phyloP scores from a whole-genome alignment of 2,113 vertebrate species.

The Platysternon megacephalum region DNA sequence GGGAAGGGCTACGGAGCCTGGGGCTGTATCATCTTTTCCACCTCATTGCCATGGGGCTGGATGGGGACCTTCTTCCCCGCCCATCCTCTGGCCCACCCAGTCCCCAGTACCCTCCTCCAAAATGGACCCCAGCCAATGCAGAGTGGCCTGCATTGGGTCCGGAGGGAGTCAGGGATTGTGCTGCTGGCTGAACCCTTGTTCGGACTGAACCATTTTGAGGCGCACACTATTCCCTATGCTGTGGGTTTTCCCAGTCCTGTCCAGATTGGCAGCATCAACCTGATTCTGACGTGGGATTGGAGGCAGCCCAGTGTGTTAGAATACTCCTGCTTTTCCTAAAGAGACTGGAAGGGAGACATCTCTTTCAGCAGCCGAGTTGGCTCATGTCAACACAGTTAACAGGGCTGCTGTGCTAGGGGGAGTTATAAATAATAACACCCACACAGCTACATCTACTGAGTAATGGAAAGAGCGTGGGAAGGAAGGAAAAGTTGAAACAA shows the following conservation, averaged over 20 bases:
- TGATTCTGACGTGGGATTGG: not conserved
- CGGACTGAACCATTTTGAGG: not conserved
- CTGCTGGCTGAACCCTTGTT: not conserved
- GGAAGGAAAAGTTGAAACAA: not conserved
- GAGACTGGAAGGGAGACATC: not conserved
- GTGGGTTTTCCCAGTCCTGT: not conserved
- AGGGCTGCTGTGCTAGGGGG: not conserved
- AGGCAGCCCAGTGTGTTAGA: not conserved
- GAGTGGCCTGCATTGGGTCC: accelerated
- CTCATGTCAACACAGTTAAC: not conserved
- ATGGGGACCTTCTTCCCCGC: not conserved
- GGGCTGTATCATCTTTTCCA: not conserved
- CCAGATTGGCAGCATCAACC: accelerated
- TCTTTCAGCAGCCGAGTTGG: not conserved
- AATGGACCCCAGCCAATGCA: too few species aligned
- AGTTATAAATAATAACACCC: not conserved
- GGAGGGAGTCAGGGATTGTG: not conserved
- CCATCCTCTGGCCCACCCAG: not conserved
- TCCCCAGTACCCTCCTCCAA: too few species aligned
- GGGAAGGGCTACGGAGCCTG: not conserved
- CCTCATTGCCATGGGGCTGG: not conserved
- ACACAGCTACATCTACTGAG: not conserved
- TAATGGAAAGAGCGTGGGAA: not conserved
- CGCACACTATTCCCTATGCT: not conserved
- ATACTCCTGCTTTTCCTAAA: not conserved